Base-by-base conservation (phyloP, 2,797 vertebrate genomes). In the Calcarius lapponicus region DNA sequence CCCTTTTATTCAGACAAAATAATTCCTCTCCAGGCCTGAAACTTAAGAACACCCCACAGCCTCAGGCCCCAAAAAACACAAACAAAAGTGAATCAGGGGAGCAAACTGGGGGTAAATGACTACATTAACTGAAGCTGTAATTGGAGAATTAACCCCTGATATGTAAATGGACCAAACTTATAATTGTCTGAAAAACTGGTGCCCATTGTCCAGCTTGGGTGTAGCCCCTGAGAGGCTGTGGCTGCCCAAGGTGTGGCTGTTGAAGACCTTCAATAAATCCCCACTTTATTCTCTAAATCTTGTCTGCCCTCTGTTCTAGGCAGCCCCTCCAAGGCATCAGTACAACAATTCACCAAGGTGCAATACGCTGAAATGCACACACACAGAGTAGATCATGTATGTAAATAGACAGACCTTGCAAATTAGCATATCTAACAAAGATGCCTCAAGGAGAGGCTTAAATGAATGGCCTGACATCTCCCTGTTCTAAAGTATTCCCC, bases 331-430 rank as follows among this genome's bases (percentile, higher is more conserved):
- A 45, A 31, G n/a, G 6, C 20, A 47, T 24, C 54, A 64, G 19
- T 7, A 17, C 7, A 29, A 22, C 19, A 64, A 6, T 24, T 43
- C 3, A 5, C 10, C 25, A 19, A 36, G 40, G 20, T 25, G 40
- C 38, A 31, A 36, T 20, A 3, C 12, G 24, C 40, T 0, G 0
- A 53, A 43, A 42, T n/a, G 31, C 24, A 42, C 31, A n/a, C 14
- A 10, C 38, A n/a, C n/a, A n/a, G n/a, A 29, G 19, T 9, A 16
- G 12, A 45, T 15, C 4, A 2, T 2, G 0, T 15, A 9, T 13
- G 36, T 18, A 36, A 29, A 45, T 54, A 12, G 25, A 43, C 1
- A 54, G 26, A 45, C 32, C 61, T 25, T 36, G 13, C 32, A 34
- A 45, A 45, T 54, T 8, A 36, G 17, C 26, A 12, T 19, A 34